Base-by-base conservation (phyloP, 1,140 invertebrate species). In the Neodiprion virginianus region DNA sequence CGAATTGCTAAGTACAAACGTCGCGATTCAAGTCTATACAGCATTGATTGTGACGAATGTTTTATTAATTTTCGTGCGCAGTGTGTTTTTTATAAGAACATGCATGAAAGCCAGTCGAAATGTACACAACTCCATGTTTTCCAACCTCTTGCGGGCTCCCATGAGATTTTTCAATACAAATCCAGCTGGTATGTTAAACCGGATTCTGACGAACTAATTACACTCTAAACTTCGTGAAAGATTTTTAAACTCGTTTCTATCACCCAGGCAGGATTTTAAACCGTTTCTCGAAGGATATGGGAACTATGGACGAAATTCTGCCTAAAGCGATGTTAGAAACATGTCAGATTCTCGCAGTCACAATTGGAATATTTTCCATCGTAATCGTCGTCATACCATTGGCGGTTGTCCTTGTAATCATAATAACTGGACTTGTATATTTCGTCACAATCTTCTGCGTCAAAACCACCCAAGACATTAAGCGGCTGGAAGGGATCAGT, bases 241-340 rank as follows among this genome's bases (percentile, higher is more conserved):
- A 7, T 73, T n/a, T 40, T 40, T 40, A 69, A 69, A 48, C n/a
- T 71, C 10, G 50, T 12, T 78, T 81, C 80, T 3, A 40, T 89
- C 90, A 71, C n/a, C 8, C 12, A 76, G 95, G 94, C 7, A 88
- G 95, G 7, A 95, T 97, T 71, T 86, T 97, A 12, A 97, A 97
- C 84, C 86, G 95, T 53, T 97, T 96, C 87, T 95, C 95, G 1
- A 95, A 95, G 85, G 96, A 98, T 81, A 92, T 96, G 79, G 93
- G 95, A 0, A 90, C 92, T 1, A 92, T 96, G n/a, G 96, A 98
- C 83, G 95, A 97, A 85, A 89, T 93, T 9, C 88, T 98, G 69
- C 96, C 96, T 67, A 89, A 90, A 79, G 88, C 91, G 68, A 91
- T 95, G 83, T 91, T 95, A 79, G 95, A 97, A 78, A 89, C 91